These are phyloP conservation scores for Brachypodius melanocephalos DNA, from an alignment of 2,113 vertebrate species.

Conservation along the genomic window DNA sequence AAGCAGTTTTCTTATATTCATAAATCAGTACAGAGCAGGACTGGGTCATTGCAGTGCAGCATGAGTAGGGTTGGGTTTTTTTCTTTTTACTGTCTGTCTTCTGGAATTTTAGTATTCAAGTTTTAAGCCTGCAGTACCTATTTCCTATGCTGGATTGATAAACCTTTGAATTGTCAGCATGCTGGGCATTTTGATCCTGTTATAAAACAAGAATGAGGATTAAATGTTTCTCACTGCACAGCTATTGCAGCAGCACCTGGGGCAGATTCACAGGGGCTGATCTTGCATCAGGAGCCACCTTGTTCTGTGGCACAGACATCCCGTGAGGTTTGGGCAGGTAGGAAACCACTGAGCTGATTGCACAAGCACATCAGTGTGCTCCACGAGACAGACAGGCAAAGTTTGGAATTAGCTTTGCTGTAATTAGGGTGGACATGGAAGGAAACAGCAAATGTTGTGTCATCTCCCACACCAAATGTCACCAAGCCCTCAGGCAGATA, in stretches of 20 bases:
- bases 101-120: not conserved
- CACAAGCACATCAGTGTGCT: not conserved
- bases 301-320: not conserved
- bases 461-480: not conserved
- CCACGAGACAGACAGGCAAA: not conserved
- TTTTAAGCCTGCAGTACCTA: not conserved
- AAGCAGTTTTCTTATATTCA: not conserved
- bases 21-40: not conserved
- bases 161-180: not conserved
- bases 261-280: not conserved
- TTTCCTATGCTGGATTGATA: not conserved
- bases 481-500: not conserved
- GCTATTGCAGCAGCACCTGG: not conserved
- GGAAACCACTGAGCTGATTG: accelerated
- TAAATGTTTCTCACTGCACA: not conserved
- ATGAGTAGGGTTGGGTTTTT: not conserved
- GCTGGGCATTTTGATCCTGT: not conserved
- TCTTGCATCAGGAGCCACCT: not conserved
- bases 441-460: not conserved
- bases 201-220: not conserved
- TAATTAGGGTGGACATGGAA: not conserved
- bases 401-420: not conserved
- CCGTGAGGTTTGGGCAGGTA: not conserved
- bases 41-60: not conserved
- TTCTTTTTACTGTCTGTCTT: not conserved